A percentile compares a stretch with the other conserved stretches of the same genome.
These are phyloP conservation scores for Cygnus buccinator DNA, from an alignment of 2,113 vertebrate genomes.

Conservation along the genomic window DNA sequence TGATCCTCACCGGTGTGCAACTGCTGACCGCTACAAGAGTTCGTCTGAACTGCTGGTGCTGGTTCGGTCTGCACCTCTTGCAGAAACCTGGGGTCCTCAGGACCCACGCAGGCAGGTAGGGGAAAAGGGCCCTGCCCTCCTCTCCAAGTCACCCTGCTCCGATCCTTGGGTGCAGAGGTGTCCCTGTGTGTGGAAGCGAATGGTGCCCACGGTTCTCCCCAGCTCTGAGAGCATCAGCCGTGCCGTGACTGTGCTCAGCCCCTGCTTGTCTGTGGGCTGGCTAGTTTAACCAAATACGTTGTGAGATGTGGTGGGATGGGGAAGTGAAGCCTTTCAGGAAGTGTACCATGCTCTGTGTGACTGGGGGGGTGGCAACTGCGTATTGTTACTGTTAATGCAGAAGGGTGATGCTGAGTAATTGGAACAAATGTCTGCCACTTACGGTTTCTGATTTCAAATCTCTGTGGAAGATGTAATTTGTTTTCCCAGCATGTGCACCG, in stretches of 20 bases:
- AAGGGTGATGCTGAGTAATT: background rate
- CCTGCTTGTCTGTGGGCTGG: background rate
- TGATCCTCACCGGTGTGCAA: background rate
- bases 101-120: background rate
- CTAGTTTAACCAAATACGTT: background rate
- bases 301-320: background rate
- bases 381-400: background rate
- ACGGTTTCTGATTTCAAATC: background rate
- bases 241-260: background rate
- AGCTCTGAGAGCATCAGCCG: background rate
- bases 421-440: background rate
- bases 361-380: background rate
- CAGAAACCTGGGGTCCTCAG: background rate
- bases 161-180: background rate
- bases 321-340: background rate
- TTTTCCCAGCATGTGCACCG: background rate
- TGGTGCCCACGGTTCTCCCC: background rate
- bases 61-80: background rate
- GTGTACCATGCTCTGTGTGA: background rate
- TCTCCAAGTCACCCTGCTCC: background rate
- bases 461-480: fast-evolving
- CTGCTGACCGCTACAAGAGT: background rate
- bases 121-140: background rate
- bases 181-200: background rate
- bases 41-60: background rate